These are phyloP conservation scores for Drosophila kuntzei DNA, from an alignment of 2,888 invertebrate genomes.

Conservation along the genomic window DNA sequence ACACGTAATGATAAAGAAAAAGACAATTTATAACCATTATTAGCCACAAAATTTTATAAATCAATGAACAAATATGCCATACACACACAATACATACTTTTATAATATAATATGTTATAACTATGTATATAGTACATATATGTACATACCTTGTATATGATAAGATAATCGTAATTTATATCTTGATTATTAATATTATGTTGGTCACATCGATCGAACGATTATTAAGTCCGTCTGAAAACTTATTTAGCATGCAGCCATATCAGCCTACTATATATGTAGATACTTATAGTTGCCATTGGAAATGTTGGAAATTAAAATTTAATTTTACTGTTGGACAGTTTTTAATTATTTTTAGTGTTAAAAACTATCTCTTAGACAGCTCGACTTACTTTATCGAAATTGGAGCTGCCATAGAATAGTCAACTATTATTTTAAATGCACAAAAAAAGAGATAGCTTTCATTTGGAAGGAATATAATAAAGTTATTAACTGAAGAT, in stretches of 20 bases:
- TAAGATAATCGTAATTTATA: constrained; percentile 1
- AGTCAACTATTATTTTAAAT: neutral
- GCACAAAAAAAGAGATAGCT: neutral
- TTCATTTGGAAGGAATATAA: neutral
- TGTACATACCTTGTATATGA: neutral
- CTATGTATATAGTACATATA: constrained; percentile 2
- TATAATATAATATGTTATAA: constrained; percentile 5
- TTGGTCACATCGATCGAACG: constrained; percentile 5
- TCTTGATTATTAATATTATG: neutral
- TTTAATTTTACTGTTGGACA: constrained; percentile 3
- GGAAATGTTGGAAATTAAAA: constrained; percentile 1
- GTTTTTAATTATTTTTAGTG: constrained; percentile 9
- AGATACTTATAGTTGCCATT: constrained; percentile 3
- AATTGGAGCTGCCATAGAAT: neutral
- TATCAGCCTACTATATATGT: constrained; percentile 7
- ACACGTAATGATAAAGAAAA: constrained; percentile 12
- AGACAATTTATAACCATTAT: constrained; percentile 7
- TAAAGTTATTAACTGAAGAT: neutral
- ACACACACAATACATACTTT: constrained; percentile 5
- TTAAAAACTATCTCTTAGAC: neutral
- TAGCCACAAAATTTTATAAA: neutral
- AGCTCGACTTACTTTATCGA: neutral
- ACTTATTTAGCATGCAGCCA: constrained; percentile 9
- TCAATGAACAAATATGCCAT: constrained; percentile 25
- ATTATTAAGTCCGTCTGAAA: constrained; percentile 7